Conservation (phyloP, 2,888 invertebrate species). For the Lasioglossum malachurum region DNA sequence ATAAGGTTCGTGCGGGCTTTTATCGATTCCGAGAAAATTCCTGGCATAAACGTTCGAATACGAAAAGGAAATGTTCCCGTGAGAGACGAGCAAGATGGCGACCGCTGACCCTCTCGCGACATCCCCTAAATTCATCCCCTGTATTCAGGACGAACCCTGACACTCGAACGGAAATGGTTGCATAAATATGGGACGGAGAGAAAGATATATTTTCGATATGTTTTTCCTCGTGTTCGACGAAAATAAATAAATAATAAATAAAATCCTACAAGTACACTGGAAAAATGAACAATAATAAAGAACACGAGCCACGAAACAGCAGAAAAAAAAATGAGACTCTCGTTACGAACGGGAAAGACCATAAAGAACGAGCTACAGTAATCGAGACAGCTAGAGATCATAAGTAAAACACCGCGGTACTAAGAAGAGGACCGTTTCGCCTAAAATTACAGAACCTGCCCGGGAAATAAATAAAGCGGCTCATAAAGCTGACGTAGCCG, state of each 20-base stretch:
- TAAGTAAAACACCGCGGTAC: not conserved
- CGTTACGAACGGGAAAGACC: not conserved
- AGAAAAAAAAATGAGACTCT: not conserved
- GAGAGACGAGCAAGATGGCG: slow-evolving; percentile 2
- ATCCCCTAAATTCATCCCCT: not conserved
- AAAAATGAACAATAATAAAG: not conserved
- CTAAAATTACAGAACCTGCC: not conserved
- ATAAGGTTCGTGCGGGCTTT: slow-evolving; percentile 21
- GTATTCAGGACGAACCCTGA: not conserved
- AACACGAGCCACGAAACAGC: not conserved
- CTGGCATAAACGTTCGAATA: not conserved
- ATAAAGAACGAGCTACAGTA: not conserved
- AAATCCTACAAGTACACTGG: not conserved
- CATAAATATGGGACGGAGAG: no score
- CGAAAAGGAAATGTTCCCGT: not conserved
- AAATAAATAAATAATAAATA: no score
- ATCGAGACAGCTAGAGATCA: not conserved
- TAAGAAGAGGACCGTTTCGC: not conserved
- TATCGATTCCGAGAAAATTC: slow-evolving; percentile 29
- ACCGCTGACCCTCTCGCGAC: not conserved
- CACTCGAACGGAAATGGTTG: not conserved
- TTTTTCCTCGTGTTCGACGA: not conserved
- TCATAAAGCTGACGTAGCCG: not conserved
- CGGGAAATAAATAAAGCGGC: not conserved
- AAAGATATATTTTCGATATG: no score